Conservation (phyloP, 2,888 invertebrate species). For the Anoncus sp. region DNA sequence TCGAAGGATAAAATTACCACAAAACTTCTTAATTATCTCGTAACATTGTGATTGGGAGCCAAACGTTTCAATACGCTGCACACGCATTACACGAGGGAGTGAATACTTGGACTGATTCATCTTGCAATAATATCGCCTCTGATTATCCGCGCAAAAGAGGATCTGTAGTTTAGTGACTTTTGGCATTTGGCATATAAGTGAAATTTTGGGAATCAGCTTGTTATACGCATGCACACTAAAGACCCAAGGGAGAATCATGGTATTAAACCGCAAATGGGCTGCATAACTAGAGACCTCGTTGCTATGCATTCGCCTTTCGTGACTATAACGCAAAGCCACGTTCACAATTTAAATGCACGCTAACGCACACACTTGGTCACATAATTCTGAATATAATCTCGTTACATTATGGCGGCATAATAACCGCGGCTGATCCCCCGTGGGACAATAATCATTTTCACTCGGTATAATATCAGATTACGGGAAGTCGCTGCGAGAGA, state of each 20-base stretch:
- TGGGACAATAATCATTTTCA: slow-evolving; percentile 55
- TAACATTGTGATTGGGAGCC: background rate
- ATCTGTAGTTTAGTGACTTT: slow-evolving; percentile 14
- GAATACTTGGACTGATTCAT: background rate
- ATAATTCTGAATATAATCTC: slow-evolving; percentile 45
- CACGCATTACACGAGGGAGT: background rate
- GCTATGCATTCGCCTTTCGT: slow-evolving; percentile 30
- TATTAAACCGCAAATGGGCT: slow-evolving; percentile 23
- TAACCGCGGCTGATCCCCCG: slow-evolving; percentile 36
- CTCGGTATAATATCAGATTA: slow-evolving; percentile 51
- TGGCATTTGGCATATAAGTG: slow-evolving; percentile 17
- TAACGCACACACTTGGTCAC: slow-evolving; percentile 5
- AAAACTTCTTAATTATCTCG: background rate
- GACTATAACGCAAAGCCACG: slow-evolving; percentile 10
- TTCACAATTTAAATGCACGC: slow-evolving; percentile 27
- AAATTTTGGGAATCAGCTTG: background rate
- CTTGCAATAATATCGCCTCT: background rate
- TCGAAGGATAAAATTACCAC: background rate
- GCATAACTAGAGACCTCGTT: slow-evolving; percentile 28
- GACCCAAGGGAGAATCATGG: slow-evolving; percentile 36
- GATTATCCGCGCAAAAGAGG: slow-evolving; percentile 12
- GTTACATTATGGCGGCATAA: slow-evolving; percentile 51
- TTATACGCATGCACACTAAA: slow-evolving; percentile 4
- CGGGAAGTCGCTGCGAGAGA: slow-evolving; percentile 18
- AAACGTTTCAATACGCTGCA: background rate